Evolutionary conservation across 2,888 invertebrate genomes (phyloP), one percentile per base, ranked within the genome.

Genomic region (Cryptocephalus primarius): DNA sequence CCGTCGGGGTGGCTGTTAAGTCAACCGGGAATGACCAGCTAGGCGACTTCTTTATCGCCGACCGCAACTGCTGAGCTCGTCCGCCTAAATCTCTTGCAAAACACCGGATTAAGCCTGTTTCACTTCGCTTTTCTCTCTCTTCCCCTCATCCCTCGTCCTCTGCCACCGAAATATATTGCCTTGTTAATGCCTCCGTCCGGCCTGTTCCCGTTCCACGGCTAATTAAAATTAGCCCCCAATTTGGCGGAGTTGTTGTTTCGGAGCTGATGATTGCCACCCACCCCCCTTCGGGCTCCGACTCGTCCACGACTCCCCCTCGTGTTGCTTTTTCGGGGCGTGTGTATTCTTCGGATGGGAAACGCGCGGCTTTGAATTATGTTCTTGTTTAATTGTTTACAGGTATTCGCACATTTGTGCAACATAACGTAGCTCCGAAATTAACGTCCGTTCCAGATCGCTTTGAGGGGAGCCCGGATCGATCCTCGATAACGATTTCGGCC

Each of bases 1-100:
- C n/a, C n/a, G n/a, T n/a, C n/a, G 22, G 22, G 6, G 22, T 6
- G 22, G 22, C 22, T 22, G 22, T 6, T 2, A 52, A 60, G 60
- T 59, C 63, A 62, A 61, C 62, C 62, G 52, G 51, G 54, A 61
- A 61, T 56, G 59, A 56, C 62, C 59, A 59, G 57, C 60, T 59
- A 57, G 61, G 59, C 60, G 59, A 56, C 60, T 64, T 63, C 63
- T 63, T 64, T 63, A 62, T 62, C 61, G 62, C 62, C 58, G 59
- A 62, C 63, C 63, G 54, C 61, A 62, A 61, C 58, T 62, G 62
- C 64, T 62, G 62, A 63, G 61, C 45, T 45, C 49, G 49, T 48
- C 50, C 50, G 48, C 47, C 51, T 55, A 54, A 60, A 59, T 55
- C 57, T 55, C 54, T 58, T 55, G 56, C 56, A 58, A 59, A 60